Base-by-base conservation (phyloP, 2,888 invertebrate genomes). In the Pemphredon lugubris region DNA sequence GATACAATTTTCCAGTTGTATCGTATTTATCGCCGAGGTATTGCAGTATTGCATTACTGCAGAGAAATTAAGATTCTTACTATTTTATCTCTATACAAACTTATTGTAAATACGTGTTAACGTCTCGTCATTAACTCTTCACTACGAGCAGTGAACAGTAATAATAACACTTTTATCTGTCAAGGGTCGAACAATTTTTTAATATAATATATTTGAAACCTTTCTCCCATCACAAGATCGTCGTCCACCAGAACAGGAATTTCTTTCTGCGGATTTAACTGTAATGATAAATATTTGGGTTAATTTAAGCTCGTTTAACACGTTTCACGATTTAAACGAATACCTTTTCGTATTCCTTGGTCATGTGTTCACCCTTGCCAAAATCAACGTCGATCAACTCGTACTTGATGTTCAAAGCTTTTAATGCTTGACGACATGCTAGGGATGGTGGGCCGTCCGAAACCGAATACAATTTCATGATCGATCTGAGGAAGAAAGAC, bases 201-300 rank as follows among this genome's bases (percentile, higher is more conserved):
- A n/a, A n/a, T n/a, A n/a, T n/a, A n/a, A n/a, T n/a, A n/a, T n/a
- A n/a, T n/a, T n/a, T n/a, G n/a, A n/a, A n/a, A 87, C 86, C 95
- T 96, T 90, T 96, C 96, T 77, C 95, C 93, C 54, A 97, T 90
- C 76, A 91, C 92, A 86, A 96, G 95, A 18, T 96, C 96, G 82
- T 94, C 92, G 84, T 97, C 96, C 73, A 96, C 94, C 60, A 97
- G 86, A 0, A 94, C 93, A 0, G 96, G 94, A 83, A 95, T 94
- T 88, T 95, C 95, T 86, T 94, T 94, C 89, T 95, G 95, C 0
- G 95, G 95, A 89, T 95, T 95, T 90, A 94, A 91, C 94, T 95
- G 89, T 51, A 91, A 90, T 5, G 16, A 2, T 13, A 37, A n/a
- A 11, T 20, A 11, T n/a, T n/a, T n/a, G n/a, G n/a, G n/a, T n/a